These are phyloP conservation scores for Bucorvus abyssinicus DNA, from an alignment of 2,797 vertebrate genomes.

Conservation along the genomic window DNA sequence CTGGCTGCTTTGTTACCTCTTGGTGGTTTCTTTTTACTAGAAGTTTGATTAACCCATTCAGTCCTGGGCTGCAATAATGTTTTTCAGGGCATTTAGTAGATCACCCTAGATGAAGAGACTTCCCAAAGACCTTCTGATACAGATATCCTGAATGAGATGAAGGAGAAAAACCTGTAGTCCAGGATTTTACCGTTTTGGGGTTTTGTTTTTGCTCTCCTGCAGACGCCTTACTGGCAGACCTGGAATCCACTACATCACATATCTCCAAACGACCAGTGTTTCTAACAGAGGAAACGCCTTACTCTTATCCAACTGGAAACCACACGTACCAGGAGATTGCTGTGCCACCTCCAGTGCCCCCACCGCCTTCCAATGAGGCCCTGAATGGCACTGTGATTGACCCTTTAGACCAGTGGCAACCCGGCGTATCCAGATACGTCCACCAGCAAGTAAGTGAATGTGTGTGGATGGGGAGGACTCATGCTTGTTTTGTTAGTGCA, in stretches of 20 bases:
- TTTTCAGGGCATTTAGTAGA: background rate
- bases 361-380: conserved; percentile 87
- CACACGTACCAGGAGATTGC: conserved; percentile 88
- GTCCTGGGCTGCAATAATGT: background rate
- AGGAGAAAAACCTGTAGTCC: background rate
- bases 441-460: conserved; percentile 84
- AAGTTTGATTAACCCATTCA: background rate
- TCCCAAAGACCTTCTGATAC: background rate
- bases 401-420: conserved; percentile 79
- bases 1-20: background rate
- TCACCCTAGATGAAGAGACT: background rate
- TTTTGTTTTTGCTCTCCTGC: background rate
- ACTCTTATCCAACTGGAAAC: conserved; percentile 91
- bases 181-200: background rate
- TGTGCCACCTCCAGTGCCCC: conserved; percentile 86
- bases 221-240: conserved; percentile 94
- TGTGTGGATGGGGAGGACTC: background rate
- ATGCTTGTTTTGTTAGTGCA: background rate
- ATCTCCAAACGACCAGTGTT: conserved; percentile 94
- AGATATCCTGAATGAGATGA: background rate
- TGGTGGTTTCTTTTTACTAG: background rate
- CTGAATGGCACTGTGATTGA: conserved; percentile 89
- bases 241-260: conserved; percentile 96
- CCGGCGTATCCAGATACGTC: conserved; percentile 76
- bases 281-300: conserved; percentile 89